These are phyloP conservation scores for Chymomyza costata DNA, from an alignment of 1,140 invertebrate species.

Conservation along the genomic window DNA sequence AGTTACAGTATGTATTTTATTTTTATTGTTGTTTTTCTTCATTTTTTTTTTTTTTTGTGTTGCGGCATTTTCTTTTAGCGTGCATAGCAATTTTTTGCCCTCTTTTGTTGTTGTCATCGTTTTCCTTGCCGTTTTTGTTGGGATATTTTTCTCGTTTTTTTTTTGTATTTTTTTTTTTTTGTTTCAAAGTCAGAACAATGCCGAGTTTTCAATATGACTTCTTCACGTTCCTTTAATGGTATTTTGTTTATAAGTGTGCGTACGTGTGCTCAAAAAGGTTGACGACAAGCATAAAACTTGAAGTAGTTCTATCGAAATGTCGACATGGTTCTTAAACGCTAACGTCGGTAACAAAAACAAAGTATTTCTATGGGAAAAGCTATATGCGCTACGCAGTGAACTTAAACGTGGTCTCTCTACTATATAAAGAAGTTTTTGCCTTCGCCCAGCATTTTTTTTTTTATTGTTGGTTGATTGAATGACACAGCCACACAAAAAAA, in stretches of 20 bases:
- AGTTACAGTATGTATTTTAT: neutral
- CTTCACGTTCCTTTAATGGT: constrained; percentile 35
- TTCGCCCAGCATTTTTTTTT: too few species aligned
- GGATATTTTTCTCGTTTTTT: constrained; percentile 1
- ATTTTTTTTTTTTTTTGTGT: too few species aligned
- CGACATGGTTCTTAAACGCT: constrained; percentile 49
- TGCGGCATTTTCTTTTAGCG: too few species aligned
- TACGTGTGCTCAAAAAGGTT: constrained; percentile 21
- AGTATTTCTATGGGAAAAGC: too few species aligned
- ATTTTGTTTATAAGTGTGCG: constrained; percentile 3
- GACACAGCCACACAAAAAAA: too few species aligned
- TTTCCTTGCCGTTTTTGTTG: too few species aligned
- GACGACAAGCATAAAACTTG: constrained; percentile 56
- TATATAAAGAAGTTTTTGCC: too few species aligned
- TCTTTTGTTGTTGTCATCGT: constrained; percentile 6
- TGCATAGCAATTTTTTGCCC: too few species aligned
- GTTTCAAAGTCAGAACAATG: constrained; percentile 66
- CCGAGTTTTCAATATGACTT: constrained; percentile 60
- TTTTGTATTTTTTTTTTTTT: constrained; percentile 7
- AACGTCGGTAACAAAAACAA: constrained; percentile 16
- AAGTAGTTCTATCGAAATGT: constrained; percentile 62
- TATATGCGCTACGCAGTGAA: too few species aligned
- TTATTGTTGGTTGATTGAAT: too few species aligned
- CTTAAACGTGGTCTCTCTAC: too few species aligned
- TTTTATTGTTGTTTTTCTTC: neutral